These are phyloP conservation scores for Tadarida brasiliensis DNA, from an alignment of 2,797 vertebrate species.

Conservation along the genomic window DNA sequence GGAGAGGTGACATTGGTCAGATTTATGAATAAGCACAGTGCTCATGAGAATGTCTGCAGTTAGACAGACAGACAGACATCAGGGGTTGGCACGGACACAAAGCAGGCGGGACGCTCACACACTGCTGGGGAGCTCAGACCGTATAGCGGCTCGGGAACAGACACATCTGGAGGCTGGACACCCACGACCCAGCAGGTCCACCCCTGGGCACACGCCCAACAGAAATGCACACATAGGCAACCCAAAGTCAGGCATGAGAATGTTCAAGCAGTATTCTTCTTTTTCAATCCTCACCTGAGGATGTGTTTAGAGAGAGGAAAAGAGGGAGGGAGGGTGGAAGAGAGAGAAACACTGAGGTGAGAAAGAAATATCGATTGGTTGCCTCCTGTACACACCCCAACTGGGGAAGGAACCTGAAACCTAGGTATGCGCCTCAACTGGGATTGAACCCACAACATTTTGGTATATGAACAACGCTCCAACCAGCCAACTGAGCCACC, in stretches of 20 bases:
- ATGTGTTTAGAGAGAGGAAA: too few species aligned
- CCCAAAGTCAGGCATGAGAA: background rate
- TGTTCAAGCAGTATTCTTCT: background rate
- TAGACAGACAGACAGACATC: background rate
- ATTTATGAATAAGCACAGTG: background rate
- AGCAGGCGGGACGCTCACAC: background rate
- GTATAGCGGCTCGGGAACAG: background rate
- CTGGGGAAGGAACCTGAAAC: too few species aligned
- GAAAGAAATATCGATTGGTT: too few species aligned
- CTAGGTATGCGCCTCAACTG: too few species aligned
- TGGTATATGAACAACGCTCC: too few species aligned
- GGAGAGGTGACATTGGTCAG: background rate
- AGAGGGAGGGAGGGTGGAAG: too few species aligned
- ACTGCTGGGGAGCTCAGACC: background rate
- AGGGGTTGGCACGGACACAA: background rate
- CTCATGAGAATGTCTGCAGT: background rate
- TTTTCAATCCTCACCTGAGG: too few species aligned
- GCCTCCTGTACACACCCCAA: too few species aligned
- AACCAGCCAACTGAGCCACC: too few species aligned
- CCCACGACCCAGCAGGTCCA: background rate
- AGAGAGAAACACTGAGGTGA: too few species aligned
- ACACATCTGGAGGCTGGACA: too few species aligned
- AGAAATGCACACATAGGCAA: background rate
- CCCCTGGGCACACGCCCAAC: background rate
- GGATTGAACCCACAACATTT: too few species aligned